Conservation (phyloP, 2,888 invertebrate genomes). For the Eupithecia inturbata region DNA sequence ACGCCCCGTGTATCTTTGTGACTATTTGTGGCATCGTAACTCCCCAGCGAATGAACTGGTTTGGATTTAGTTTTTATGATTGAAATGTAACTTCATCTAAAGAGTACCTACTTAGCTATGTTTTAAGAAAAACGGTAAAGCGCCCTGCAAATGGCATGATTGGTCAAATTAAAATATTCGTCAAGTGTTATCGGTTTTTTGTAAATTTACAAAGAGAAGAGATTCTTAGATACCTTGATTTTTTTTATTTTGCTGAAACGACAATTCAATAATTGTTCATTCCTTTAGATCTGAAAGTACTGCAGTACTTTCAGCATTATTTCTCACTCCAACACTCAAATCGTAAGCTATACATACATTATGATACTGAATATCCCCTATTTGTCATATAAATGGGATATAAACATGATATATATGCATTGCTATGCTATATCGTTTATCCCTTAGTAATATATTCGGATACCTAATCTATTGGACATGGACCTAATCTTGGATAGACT, state of each 20-base stretch:
- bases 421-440: slow-evolving; percentile 31
- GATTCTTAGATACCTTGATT: too few relatives aligned
- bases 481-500: slow-evolving; percentile 6
- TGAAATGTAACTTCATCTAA: too few relatives aligned
- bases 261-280: not conserved
- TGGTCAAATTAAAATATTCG: too few relatives aligned
- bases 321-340: not conserved
- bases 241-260: not conserved
- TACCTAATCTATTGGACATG: slow-evolving; percentile 15
- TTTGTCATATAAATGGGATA: slow-evolving; percentile 37
- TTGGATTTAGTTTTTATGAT: too few relatives aligned
- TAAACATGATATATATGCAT: slow-evolving; percentile 33
- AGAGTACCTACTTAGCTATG: too few relatives aligned
- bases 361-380: slow-evolving; percentile 32
- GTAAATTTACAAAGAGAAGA: too few relatives aligned
- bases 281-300: slow-evolving; percentile 4
- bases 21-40: too few relatives aligned
- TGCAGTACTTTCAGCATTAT: not conserved
- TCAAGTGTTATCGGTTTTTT: too few relatives aligned
- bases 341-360: slow-evolving; percentile 23
- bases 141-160: too few relatives aligned
- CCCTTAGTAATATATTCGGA: slow-evolving; percentile 27
- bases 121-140: too few relatives aligned
- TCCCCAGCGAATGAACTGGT: too few relatives aligned
- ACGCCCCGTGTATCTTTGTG: too few relatives aligned